phyloP scores from a whole-genome alignment of 2,113 vertebrate genomes.

The Aphyosemion australe region DNA sequence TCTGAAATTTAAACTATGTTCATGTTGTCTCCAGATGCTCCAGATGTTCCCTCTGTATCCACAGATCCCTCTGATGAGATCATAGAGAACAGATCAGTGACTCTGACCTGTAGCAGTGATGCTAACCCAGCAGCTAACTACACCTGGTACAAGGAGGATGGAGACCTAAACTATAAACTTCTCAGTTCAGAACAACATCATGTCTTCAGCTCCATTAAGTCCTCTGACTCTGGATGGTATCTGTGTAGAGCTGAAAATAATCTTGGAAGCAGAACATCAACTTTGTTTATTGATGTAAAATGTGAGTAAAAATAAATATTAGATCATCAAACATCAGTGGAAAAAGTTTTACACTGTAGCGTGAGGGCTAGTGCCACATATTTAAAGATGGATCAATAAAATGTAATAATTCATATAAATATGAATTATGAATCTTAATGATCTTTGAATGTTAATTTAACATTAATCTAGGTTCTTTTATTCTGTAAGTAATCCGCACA shows the following conservation, averaged over 20 bases:
- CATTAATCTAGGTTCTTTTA: too few species aligned
- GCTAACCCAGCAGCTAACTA: constrained; percentile 12
- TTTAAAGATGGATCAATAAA: too few species aligned
- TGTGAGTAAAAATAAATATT: constrained; percentile 11
- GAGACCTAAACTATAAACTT: not conserved
- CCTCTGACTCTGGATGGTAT: constrained; percentile 10
- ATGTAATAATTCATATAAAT: too few species aligned
- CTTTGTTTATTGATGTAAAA: not conserved
- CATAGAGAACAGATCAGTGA: not conserved
- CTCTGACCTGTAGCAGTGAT: constrained; percentile 4
- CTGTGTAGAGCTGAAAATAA: not conserved
- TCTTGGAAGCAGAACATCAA: not conserved
- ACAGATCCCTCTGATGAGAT: not conserved
- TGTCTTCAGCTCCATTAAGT: not conserved
- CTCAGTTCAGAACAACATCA: not conserved
- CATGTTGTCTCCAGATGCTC: constrained; percentile 16
- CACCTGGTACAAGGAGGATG: constrained; percentile 1
- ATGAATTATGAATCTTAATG: too few species aligned
- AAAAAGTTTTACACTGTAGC: too few species aligned
- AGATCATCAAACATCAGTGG: not conserved
- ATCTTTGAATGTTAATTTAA: too few species aligned
- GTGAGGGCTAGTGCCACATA: too few species aligned
- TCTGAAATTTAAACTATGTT: not conserved
- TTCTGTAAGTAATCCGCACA: too few species aligned
- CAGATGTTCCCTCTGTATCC: not conserved